A percentile compares a stretch with the other conserved stretches of the same genome.
Evolutionary conservation across 2,113 vertebrate species (phyloP).

Genomic region (Empidonax traillii): DNA sequence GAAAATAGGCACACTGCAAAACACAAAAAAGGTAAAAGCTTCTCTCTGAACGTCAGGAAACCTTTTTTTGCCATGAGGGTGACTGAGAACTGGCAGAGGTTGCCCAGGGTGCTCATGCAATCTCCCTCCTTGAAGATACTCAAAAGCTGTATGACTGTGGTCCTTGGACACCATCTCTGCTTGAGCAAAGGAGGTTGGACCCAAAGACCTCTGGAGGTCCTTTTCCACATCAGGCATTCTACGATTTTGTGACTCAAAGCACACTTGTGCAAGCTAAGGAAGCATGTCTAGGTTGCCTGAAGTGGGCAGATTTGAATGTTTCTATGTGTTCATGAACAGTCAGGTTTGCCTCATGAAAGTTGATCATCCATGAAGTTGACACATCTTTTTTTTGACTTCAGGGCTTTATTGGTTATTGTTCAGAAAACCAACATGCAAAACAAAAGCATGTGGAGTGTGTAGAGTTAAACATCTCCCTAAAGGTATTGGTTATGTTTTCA

Average conservation of each 20-base stretch:
- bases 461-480: background rate
- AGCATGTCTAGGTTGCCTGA: background rate
- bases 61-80: background rate
- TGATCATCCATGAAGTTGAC: background rate
- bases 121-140: background rate
- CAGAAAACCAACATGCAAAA: background rate
- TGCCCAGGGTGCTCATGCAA: background rate
- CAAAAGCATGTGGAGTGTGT: background rate
- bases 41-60: background rate
- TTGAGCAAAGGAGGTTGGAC: background rate
- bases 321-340: background rate
- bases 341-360: background rate
- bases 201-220: background rate
- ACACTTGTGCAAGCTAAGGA: background rate
- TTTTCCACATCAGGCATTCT: background rate
- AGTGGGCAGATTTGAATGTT: rapidly evolving
- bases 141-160: background rate
- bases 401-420: background rate
- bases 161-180: background rate
- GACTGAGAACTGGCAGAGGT: background rate
- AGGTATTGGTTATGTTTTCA: background rate
- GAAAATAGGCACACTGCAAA: background rate
- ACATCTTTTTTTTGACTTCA: background rate
- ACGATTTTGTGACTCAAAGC: background rate
- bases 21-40: background rate